Evolutionary conservation across 1,140 invertebrate genomes (phyloP).

Genomic region (Drosophila yakuba): DNA sequence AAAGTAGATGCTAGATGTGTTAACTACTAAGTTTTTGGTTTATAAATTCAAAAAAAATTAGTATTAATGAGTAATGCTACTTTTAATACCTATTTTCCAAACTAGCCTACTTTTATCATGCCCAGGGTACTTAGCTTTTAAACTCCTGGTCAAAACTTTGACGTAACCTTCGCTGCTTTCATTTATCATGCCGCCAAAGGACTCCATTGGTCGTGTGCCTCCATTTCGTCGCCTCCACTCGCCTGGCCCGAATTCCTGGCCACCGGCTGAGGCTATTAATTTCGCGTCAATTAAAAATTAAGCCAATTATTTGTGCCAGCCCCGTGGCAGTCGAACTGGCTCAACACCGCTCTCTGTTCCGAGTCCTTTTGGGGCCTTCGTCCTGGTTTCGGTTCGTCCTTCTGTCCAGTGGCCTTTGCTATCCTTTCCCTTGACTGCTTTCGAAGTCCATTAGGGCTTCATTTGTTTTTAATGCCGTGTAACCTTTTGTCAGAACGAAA

Average conservation of each 20-base stretch:
- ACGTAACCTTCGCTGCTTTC: slow-evolving; percentile 34
- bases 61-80: too few relatives aligned
- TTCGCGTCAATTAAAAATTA: slow-evolving; percentile 83
- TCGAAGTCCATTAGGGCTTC: slow-evolving; percentile 81
- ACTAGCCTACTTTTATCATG: too few relatives aligned
- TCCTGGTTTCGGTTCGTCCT: background rate
- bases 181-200: slow-evolving; percentile 52
- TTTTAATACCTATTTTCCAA: background rate
- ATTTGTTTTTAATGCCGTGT: slow-evolving; percentile 82
- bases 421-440: slow-evolving; percentile 53
- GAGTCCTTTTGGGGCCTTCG: slow-evolving; percentile 1
- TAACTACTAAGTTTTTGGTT: background rate
- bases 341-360: slow-evolving; percentile 26
- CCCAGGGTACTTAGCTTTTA: slow-evolving; percentile 32
- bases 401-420: slow-evolving; percentile 8
- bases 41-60: background rate
- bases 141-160: slow-evolving; percentile 24
- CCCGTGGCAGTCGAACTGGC: slow-evolving; percentile 34
- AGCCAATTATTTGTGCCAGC: slow-evolving; percentile 78
- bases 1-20: too few relatives aligned
- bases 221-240: slow-evolving; percentile 22
- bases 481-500: slow-evolving; percentile 72
- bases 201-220: slow-evolving; percentile 22
- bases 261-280: slow-evolving; percentile 73
- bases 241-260: slow-evolving; percentile 26